Evolutionary conservation across 2,113 vertebrate genomes (phyloP), one percentile per base, ranked within the genome.

Genomic region (Mionectes macconnelli): DNA sequence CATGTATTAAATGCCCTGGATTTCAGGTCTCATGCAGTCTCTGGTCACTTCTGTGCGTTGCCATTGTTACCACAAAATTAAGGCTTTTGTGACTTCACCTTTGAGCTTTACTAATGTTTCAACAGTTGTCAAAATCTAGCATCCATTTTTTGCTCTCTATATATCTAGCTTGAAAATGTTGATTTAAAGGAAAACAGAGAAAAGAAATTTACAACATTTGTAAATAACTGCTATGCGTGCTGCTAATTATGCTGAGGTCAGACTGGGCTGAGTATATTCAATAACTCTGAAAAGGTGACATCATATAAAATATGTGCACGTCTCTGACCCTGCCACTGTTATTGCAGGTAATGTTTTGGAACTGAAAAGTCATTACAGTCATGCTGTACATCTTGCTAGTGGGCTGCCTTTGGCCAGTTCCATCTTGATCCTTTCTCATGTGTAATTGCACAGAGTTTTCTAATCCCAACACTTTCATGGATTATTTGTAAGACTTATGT

Each of bases 41-140:
- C 28, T 25, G 28, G 8, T 52, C 16, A 0, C 35, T 67, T 44
- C 33, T 8, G 0, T 42, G 4, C 59, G 16, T 33, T 1, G 0
- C 21, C 17, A 52, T 30, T 8, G 9, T 47, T 50, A 62, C 8
- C 21, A 42, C 12, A 68, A 55, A 56, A 45, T 25, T 22, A 44
- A 87, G 31, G 24, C 16, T 37, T 68, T 82, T 64, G 14, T 68
- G 45, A 40, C 16, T 70, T 82, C 40, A 62, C 30, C 30, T 74
- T 69, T 17, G 8, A 55, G 10, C 20, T 81, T 50, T 66, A 52
- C 16, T 40, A 50, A 17, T 37, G 13, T 70, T 79, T 79, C 39
- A 62, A 8, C 1, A 2, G 37, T 55, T 76, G 12, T 33, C 76
- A 72, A 74, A 63, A 39, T 33, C n/a, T 31, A 39, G 20, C 33